A percentile compares a stretch with the other conserved stretches of the same genome.
phyloP scores from a whole-genome alignment of 2,113 vertebrate species.

The Menura novaehollandiae region DNA sequence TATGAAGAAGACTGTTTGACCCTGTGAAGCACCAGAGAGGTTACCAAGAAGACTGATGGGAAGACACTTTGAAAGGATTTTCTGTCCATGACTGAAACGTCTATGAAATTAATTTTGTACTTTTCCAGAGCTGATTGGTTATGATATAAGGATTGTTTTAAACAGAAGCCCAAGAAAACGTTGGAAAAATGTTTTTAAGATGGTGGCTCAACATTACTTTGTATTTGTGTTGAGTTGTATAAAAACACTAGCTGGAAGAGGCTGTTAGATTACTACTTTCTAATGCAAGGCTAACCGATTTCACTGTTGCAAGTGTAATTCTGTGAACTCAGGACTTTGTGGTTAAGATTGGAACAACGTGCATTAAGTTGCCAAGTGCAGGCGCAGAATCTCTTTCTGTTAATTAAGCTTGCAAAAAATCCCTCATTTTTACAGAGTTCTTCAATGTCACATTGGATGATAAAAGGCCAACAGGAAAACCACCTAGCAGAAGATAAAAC shows the following conservation, averaged over 20 bases:
- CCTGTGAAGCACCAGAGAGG: neutral
- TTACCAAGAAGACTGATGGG: neutral
- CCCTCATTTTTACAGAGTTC: neutral
- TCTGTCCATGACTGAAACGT: neutral
- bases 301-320: neutral
- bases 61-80: neutral
- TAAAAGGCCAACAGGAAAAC: neutral
- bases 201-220: neutral
- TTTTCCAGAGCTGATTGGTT: neutral
- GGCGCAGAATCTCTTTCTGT: neutral
- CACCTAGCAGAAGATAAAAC: neutral
- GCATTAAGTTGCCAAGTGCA: neutral
- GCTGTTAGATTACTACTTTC: neutral
- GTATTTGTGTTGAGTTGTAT: neutral
- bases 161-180: neutral
- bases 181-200: neutral
- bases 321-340: neutral
- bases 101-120: neutral
- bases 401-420: rapidly evolving
- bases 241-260: neutral
- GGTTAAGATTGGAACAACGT: neutral
- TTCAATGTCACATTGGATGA: neutral
- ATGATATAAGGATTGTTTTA: neutral
- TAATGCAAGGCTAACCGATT: neutral
- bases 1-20: neutral